Conservation (phyloP, 2,797 vertebrate species). For the Pseudochaenichthys georgianus region DNA sequence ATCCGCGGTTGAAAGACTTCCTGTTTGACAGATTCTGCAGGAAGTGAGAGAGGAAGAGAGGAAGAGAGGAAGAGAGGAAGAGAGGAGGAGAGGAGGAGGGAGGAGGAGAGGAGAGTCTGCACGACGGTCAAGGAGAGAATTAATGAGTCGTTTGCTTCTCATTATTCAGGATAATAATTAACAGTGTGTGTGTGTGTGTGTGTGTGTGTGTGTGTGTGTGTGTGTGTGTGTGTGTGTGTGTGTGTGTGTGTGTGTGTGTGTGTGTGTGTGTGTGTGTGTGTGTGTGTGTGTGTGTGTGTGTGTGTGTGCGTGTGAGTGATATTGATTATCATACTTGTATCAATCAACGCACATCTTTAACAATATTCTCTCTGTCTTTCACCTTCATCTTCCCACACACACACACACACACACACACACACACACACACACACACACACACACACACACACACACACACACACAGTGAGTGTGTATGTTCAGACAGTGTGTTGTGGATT, state of each 20-base stretch:
- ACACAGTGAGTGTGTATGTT: constrained; percentile 17
- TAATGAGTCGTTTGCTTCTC: constrained; percentile 80
- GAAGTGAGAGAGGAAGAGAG: constrained; percentile 15
- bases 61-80: constrained; percentile 35
- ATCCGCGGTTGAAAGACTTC: constrained; percentile 45
- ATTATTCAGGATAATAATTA: constrained; percentile 78
- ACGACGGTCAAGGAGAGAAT: constrained; percentile 78
- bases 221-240: constrained; percentile 39
- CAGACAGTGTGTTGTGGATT: constrained; percentile 40
- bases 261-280: too few species aligned
- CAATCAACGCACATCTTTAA: not conserved
- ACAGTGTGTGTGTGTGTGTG: constrained; percentile 44
- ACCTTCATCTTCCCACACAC: not conserved
- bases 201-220: constrained; percentile 37
- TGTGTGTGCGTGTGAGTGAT: too few species aligned
- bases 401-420: not conserved
- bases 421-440: too few species aligned
- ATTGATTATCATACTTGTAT: not conserved
- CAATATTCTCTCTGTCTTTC: not conserved
- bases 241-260: constrained; percentile 39
- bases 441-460: too few species aligned
- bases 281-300: too few species aligned
- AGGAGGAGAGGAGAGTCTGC: constrained; percentile 27
- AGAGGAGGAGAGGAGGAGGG: constrained; percentile 1
- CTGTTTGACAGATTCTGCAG: constrained; percentile 37